Conservation (phyloP, 2,888 invertebrate species). For the Steromphala cineraria region DNA sequence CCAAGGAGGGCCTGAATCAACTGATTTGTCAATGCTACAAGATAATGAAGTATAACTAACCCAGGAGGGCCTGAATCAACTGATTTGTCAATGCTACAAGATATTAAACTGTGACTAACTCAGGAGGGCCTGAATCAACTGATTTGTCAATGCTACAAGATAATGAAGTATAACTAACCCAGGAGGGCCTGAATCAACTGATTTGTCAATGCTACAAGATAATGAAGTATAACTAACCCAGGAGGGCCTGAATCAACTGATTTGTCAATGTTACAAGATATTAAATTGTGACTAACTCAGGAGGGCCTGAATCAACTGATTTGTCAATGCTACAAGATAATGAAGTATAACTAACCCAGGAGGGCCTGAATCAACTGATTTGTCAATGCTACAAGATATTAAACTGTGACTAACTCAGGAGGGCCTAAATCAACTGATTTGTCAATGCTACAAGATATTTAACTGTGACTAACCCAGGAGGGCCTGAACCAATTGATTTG, state of each 20-base stretch:
- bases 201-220: neutral
- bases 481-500: too few relatives aligned
- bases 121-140: too few relatives aligned
- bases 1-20: constrained; percentile 88
- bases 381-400: neutral
- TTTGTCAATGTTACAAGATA: too few relatives aligned
- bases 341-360: constrained; percentile 84
- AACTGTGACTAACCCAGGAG: too few relatives aligned
- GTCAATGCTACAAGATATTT: too few relatives aligned
- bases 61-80: constrained; percentile 92
- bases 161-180: constrained; percentile 81
- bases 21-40: constrained; percentile 6
- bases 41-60: constrained; percentile 79
- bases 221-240: constrained; percentile 82
- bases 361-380: constrained; percentile 81
- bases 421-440: constrained; percentile 89
- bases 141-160: too few relatives aligned
- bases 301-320: too few relatives aligned
- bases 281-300: too few relatives aligned
- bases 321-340: too few relatives aligned
- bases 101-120: too few relatives aligned
- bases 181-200: constrained; percentile 84
- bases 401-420: constrained; percentile 86
- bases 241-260: constrained; percentile 90
- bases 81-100: too few relatives aligned